Percentiles rank a stretch among this genome's conserved stretches.
These are phyloP conservation scores for Heliconius charithonia DNA, from an alignment of 2,888 invertebrate species.

Conservation along the genomic window DNA sequence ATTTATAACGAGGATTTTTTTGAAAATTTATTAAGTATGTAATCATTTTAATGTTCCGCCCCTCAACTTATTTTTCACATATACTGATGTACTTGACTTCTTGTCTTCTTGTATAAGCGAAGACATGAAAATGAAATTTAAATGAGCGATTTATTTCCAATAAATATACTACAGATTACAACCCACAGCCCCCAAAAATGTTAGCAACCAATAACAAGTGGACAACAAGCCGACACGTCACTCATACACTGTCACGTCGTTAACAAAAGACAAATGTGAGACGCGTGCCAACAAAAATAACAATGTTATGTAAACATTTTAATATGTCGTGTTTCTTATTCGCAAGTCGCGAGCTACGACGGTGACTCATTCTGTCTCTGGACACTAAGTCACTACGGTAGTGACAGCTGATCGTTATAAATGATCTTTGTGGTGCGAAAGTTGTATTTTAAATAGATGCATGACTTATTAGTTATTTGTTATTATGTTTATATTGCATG, in stretches of 20 bases:
- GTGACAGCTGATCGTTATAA: constrained; percentile 31
- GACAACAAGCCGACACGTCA: constrained; percentile 21
- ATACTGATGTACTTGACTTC: no score
- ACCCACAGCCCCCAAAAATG: neutral
- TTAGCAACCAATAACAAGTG: neutral
- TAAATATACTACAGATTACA: neutral
- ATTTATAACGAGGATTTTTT: no score
- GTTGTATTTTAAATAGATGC: neutral
- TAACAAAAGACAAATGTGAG: constrained; percentile 34
- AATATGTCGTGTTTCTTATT: constrained; percentile 23
- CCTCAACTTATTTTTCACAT: no score
- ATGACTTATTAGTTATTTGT: neutral
- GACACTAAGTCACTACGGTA: neutral
- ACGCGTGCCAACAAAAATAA: constrained; percentile 35
- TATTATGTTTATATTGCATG: no score
- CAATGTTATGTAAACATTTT: constrained; percentile 38
- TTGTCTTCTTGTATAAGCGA: no score
- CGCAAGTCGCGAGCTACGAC: neutral
- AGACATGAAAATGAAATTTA: no score
- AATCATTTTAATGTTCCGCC: no score
- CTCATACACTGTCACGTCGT: constrained; percentile 24
- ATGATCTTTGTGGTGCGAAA: neutral
- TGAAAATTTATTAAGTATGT: no score
- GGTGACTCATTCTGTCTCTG: constrained; percentile 14
- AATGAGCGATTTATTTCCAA: neutral